Percentiles rank a stretch among this genome's conserved stretches.
Conservation (phyloP, 1,140 invertebrate species). For the Armadillidium nasatum region DNA sequence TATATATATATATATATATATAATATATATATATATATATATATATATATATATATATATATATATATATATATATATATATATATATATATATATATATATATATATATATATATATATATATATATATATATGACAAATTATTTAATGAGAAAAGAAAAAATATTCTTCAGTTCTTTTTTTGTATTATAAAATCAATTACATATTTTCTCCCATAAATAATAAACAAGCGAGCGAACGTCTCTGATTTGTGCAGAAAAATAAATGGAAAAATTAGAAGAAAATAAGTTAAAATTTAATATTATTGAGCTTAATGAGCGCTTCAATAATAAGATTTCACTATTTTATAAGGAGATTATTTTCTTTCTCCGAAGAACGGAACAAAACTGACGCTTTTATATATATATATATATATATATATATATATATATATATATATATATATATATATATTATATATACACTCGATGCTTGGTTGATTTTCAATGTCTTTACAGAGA, state of each 20-base stretch:
- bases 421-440: too few relatives aligned
- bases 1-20: too few relatives aligned
- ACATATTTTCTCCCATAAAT: constrained; percentile 2
- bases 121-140: too few relatives aligned
- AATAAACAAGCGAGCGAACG: background rate
- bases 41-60: constrained; percentile 15
- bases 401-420: too few relatives aligned
- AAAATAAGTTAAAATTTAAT: background rate
- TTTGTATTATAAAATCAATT: background rate
- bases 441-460: too few relatives aligned
- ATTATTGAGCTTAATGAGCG: background rate
- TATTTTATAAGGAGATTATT: background rate
- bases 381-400: background rate
- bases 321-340: background rate
- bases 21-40: constrained; percentile 1
- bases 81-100: constrained; percentile 13
- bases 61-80: constrained; percentile 11
- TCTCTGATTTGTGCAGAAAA: background rate
- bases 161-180: background rate
- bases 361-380: background rate
- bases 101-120: constrained; percentile 5
- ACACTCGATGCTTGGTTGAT: too few relatives aligned
- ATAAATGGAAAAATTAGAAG: background rate
- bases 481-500: too few relatives aligned
- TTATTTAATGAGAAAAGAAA: background rate